These are phyloP conservation scores for Ispidina lecontei DNA, from an alignment of 2,797 vertebrate genomes.

Conservation along the genomic window DNA sequence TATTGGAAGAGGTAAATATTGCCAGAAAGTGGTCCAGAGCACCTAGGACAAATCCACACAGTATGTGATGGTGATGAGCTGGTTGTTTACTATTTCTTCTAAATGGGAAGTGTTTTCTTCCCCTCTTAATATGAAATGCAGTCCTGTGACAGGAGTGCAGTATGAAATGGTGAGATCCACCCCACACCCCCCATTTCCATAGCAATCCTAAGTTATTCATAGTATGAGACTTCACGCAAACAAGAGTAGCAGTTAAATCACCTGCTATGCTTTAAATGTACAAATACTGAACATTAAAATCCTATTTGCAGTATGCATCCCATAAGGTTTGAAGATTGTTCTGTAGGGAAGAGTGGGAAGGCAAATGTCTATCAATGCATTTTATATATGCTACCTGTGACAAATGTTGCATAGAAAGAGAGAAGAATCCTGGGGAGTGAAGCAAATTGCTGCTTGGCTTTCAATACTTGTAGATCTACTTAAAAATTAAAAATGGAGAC, in stretches of 20 bases:
- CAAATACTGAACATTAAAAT: conserved; percentile 24
- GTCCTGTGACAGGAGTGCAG: neutral
- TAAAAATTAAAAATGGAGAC: neutral
- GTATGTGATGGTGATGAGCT: neutral
- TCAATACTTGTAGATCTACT: neutral
- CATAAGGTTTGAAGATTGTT: conserved; percentile 13
- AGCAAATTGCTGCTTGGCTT: neutral
- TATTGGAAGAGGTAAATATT: neutral
- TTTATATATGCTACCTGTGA: conserved; percentile 38
- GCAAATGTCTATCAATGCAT: conserved; percentile 35
- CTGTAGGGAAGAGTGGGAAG: conserved; percentile 18
- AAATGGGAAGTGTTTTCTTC: neutral
- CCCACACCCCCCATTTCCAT: neutral
- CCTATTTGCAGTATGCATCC: neutral
- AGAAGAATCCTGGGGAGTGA: neutral
- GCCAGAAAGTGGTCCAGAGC: neutral
- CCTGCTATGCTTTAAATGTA: conserved; percentile 9
- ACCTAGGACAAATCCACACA: neutral
- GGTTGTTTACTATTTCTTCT: neutral
- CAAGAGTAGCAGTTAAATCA: conserved; percentile 1
- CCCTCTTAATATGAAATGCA: neutral
- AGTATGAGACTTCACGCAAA: neutral
- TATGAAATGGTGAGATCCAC: neutral
- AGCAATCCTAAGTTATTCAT: neutral
- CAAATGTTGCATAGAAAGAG: neutral